phyloP scores from a whole-genome alignment of 2,888 invertebrate species.

The Oeneis ivallda region DNA sequence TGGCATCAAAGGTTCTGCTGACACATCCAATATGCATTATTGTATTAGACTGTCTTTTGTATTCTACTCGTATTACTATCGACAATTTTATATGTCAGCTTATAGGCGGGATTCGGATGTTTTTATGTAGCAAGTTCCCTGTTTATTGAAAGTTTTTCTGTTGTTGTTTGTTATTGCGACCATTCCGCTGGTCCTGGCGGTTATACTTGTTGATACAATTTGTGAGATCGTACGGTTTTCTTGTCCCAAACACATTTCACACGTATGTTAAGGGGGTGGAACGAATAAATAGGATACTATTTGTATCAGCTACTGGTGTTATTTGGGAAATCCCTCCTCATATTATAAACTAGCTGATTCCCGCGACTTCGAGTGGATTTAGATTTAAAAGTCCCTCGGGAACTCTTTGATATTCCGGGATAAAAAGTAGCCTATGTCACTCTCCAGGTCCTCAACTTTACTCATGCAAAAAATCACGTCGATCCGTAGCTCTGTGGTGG shows the following conservation, averaged over 20 bases:
- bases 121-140: constrained; percentile 48
- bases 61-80: constrained; percentile 46
- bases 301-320: neutral
- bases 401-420: too few species aligned
- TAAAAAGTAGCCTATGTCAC: too few species aligned
- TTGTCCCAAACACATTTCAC: constrained; percentile 28
- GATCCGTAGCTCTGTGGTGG: too few species aligned
- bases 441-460: too few species aligned
- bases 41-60: constrained; percentile 48
- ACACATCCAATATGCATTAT: constrained; percentile 52
- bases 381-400: too few species aligned
- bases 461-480: too few species aligned
- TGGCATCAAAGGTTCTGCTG: constrained; percentile 51
- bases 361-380: too few species aligned
- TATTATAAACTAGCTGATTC: too few species aligned
- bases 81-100: constrained; percentile 46
- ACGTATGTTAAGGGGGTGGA: constrained; percentile 25
- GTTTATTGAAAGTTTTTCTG: constrained; percentile 52
- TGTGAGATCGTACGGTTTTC: constrained; percentile 37
- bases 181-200: constrained; percentile 31
- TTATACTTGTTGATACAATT: constrained; percentile 37
- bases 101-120: constrained; percentile 42
- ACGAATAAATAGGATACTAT: constrained; percentile 19
- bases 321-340: neutral
- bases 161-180: constrained; percentile 37